Conservation (phyloP, 2,113 vertebrate genomes). For the Brevimyrus niger region DNA sequence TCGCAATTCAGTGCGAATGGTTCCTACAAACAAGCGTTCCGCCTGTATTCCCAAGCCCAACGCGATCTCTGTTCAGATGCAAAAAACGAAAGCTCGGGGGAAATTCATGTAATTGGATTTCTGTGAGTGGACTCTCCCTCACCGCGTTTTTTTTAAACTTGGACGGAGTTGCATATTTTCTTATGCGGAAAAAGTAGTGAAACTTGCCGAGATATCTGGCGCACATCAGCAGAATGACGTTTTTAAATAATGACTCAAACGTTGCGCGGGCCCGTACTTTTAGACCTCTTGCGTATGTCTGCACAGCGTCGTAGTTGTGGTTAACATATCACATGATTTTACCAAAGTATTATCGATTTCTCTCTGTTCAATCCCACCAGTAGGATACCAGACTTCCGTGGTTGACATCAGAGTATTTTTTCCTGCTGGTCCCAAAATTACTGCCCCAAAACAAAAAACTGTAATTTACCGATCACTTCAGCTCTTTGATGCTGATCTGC, state of each 20-base stretch:
- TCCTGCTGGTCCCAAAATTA: neutral
- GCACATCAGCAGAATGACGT: neutral
- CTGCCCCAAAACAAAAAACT: neutral
- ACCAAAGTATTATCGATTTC: neutral
- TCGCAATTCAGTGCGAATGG: neutral
- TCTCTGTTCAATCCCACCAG: neutral
- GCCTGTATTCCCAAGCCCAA: neutral
- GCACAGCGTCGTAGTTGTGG: neutral
- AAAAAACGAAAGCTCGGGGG: neutral
- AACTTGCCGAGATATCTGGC: neutral
- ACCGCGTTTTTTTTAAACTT: neutral
- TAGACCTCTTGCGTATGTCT: neutral
- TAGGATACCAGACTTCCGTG: neutral
- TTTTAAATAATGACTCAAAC: neutral
- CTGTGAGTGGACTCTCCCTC: neutral
- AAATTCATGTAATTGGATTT: neutral
- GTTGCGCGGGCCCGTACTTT: neutral
- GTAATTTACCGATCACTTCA: neutral
- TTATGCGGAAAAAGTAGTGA: neutral
- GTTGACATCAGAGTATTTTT: neutral
- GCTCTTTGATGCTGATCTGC: neutral
- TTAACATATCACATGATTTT: neutral
- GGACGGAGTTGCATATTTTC: neutral
- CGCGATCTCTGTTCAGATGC: neutral
- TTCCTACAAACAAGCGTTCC: constrained; percentile 28